Conservation (phyloP, 1,140 invertebrate genomes). For the Battus philenor region DNA sequence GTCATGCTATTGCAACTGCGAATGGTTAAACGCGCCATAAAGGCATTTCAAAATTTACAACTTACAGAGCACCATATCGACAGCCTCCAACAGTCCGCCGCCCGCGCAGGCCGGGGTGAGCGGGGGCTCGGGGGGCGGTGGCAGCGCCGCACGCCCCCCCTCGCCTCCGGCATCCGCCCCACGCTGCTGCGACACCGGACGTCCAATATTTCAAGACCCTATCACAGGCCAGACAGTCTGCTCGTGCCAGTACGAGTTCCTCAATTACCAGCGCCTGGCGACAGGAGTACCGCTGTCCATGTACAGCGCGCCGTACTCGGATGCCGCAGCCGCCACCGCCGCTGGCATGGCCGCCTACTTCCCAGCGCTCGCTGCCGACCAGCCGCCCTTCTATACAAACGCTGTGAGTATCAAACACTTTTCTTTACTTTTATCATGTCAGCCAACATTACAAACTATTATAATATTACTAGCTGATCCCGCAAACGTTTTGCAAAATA, state of each 20-base stretch:
- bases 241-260: constrained; percentile 91
- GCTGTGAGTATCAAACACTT: constrained; percentile 79
- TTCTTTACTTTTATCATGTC: too few relatives aligned
- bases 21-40: constrained; percentile 70
- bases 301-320: constrained; percentile 86
- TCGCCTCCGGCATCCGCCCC: constrained; percentile 73
- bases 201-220: constrained; percentile 93
- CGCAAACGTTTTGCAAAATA: too few relatives aligned
- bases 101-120: constrained; percentile 74
- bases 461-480: too few relatives aligned
- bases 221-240: constrained; percentile 94
- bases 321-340: constrained; percentile 82
- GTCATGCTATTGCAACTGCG: constrained; percentile 39
- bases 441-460: too few relatives aligned
- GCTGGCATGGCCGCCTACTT: constrained; percentile 89
- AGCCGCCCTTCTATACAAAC: constrained; percentile 88
- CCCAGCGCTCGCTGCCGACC: constrained; percentile 86
- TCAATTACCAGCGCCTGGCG: constrained; percentile 87
- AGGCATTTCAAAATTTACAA: constrained; percentile 74
- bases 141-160: constrained; percentile 73
- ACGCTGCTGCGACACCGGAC: constrained; percentile 93
- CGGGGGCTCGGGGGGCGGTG: constrained; percentile 67
- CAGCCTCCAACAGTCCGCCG: constrained; percentile 78
- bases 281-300: constrained; percentile 83
- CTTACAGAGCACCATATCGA: constrained; percentile 77